These are phyloP conservation scores for Lottia gigantea DNA, from an alignment of 2,888 invertebrate species.

Conservation along the genomic window DNA sequence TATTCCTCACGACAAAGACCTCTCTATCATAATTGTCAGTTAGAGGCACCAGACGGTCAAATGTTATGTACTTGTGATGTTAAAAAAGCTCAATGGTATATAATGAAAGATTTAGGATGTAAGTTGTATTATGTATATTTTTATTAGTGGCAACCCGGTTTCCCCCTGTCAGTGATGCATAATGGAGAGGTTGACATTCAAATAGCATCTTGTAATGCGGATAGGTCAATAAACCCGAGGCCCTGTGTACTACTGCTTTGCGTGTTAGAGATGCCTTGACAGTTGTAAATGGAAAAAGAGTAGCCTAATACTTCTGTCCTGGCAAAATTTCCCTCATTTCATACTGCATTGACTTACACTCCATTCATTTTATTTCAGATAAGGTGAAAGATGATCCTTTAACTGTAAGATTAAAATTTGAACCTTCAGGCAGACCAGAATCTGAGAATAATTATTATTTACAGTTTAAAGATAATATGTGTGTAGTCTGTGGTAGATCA, in stretches of 20 bases:
- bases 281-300: too few species aligned
- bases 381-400: constrained; percentile 72
- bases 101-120: constrained; percentile 69
- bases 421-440: constrained; percentile 79
- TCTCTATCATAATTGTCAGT: constrained; percentile 82
- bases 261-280: too few species aligned
- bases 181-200: too few species aligned
- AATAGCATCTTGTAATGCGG: too few species aligned
- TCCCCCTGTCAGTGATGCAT: too few species aligned
- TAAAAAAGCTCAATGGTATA: constrained; percentile 81
- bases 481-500: constrained; percentile 81
- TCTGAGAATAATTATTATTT: constrained; percentile 79
- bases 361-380: constrained; percentile 49
- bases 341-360: too few species aligned
- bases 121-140: constrained; percentile 15
- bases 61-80: constrained; percentile 80
- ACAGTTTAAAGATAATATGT: constrained; percentile 78
- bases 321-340: too few species aligned
- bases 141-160: too few species aligned
- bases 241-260: too few species aligned
- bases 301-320: too few species aligned
- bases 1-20: constrained; percentile 74
- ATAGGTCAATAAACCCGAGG: too few species aligned
- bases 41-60: constrained; percentile 83
- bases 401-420: constrained; percentile 80